These are phyloP conservation scores for Ectropis crepuscularia DNA, from an alignment of 2,888 invertebrate species.

Conservation along the genomic window DNA sequence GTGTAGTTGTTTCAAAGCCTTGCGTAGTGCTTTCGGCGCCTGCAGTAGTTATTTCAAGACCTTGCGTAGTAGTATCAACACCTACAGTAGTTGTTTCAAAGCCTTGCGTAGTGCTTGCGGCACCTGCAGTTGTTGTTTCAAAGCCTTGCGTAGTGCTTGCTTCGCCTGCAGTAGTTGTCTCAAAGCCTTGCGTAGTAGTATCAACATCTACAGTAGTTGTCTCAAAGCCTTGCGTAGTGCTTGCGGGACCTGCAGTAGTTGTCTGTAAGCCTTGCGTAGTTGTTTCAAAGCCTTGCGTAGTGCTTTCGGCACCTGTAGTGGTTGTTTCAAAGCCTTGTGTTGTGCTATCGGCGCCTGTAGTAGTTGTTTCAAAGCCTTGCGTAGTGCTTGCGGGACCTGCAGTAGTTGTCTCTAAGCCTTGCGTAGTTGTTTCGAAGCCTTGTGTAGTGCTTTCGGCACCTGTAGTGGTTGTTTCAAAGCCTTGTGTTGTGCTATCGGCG, in stretches of 20 bases:
- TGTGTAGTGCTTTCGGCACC: not conserved
- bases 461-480: not conserved
- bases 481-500: not conserved
- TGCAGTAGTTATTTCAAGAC: slow-evolving; percentile 21
- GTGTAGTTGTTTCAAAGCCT: not conserved
- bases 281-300: too few species aligned
- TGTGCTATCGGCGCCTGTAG: too few species aligned
- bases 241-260: slow-evolving; percentile 12
- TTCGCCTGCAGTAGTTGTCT: slow-evolving; percentile 20
- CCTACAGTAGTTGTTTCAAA: slow-evolving; percentile 13
- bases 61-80: too few species aligned
- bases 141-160: not conserved
- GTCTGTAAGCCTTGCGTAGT: slow-evolving; percentile 6
- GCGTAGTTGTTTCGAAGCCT: not conserved
- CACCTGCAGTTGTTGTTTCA: not conserved
- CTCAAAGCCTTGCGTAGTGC: slow-evolving; percentile 9
- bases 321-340: too few species aligned
- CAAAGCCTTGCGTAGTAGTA: slow-evolving; percentile 1
- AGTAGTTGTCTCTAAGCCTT: not conserved
- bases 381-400: not conserved
- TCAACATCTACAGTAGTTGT: not conserved
- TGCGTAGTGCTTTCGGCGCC: slow-evolving; percentile 16
- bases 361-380: too few species aligned
- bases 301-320: too few species aligned
- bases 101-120: not conserved